Evolutionary conservation across 2,888 invertebrate species (phyloP).

Genomic region (Perithous albicinctus): DNA sequence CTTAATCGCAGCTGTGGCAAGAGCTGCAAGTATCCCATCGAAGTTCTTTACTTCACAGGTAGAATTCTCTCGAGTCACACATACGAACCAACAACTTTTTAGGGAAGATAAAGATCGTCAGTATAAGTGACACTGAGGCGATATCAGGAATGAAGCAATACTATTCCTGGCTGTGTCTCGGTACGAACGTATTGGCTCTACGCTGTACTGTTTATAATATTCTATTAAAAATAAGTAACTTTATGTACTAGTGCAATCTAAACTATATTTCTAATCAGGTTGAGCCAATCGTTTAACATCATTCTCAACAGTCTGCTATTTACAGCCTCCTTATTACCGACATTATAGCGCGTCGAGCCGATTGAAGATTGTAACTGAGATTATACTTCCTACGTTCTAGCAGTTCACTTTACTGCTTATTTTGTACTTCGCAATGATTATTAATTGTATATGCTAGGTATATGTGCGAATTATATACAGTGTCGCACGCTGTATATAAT

Average conservation of each 20-base stretch:
- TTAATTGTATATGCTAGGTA: neutral
- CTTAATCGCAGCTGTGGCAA: slow-evolving; percentile 65
- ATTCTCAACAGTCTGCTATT: neutral
- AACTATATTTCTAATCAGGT: neutral
- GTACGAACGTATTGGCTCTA: slow-evolving; percentile 13
- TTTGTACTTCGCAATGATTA: neutral
- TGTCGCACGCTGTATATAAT: too few species aligned
- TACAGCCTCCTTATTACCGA: neutral
- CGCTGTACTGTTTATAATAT: neutral
- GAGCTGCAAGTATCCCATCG: slow-evolving; percentile 57
- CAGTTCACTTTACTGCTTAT: neutral
- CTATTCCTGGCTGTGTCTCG: slow-evolving; percentile 51
- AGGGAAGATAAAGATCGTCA: slow-evolving; percentile 23
- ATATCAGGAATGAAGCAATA: slow-evolving; percentile 58
- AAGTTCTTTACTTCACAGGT: slow-evolving; percentile 54
- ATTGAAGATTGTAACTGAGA: neutral
- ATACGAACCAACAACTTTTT: slow-evolving; percentile 56
- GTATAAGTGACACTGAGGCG: slow-evolving; percentile 7
- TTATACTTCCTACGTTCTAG: neutral
- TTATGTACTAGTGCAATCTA: neutral
- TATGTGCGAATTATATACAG: neutral
- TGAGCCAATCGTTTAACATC: neutral
- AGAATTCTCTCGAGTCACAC: slow-evolving; percentile 51
- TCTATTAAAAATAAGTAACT: neutral
- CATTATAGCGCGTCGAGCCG: neutral